Evolutionary conservation across 2,888 invertebrate genomes (phyloP).

Genomic region (Bombylius discolor): DNA sequence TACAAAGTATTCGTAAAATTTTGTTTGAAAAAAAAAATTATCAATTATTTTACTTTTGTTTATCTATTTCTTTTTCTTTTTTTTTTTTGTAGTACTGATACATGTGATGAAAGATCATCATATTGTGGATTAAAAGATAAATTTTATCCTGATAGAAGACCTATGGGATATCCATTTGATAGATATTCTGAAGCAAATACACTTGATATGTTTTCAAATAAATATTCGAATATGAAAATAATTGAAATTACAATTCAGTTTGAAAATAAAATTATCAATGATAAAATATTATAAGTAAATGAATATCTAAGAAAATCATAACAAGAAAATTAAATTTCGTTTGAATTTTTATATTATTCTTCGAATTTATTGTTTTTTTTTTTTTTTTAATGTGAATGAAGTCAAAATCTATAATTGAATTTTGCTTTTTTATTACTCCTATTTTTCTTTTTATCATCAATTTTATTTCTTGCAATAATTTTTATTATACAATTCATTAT

Average conservation of each 20-base stretch:
- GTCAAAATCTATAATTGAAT: too few relatives aligned
- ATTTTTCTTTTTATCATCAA: too few relatives aligned
- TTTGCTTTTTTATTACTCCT: too few relatives aligned
- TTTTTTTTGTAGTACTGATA: conserved; percentile 16
- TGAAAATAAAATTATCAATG: conserved; percentile 29
- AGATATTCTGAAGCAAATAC: conserved; percentile 24
- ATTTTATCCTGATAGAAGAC: conserved; percentile 49
- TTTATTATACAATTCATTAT: too few relatives aligned
- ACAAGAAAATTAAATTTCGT: too few relatives aligned
- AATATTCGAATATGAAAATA: conserved; percentile 53
- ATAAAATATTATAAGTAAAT: not conserved
- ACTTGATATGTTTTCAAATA: conserved; percentile 52
- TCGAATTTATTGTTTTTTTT: too few relatives aligned
- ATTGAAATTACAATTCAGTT: conserved; percentile 49
- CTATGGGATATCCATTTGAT: conserved; percentile 53
- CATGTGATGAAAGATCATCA: conserved; percentile 50
- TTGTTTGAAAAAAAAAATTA: not conserved
- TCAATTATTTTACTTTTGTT: not conserved
- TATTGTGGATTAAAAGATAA: conserved; percentile 58
- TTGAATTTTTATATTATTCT: too few relatives aligned
- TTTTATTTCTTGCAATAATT: too few relatives aligned
- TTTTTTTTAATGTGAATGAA: too few relatives aligned
- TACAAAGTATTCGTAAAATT: conserved; percentile 4
- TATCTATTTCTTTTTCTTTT: not conserved
- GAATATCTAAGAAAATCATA: too few relatives aligned